Evolutionary conservation across 2,113 vertebrate species (phyloP), one percentile per base, ranked within the genome.

Genomic region (Corydoras sp.): DNA sequence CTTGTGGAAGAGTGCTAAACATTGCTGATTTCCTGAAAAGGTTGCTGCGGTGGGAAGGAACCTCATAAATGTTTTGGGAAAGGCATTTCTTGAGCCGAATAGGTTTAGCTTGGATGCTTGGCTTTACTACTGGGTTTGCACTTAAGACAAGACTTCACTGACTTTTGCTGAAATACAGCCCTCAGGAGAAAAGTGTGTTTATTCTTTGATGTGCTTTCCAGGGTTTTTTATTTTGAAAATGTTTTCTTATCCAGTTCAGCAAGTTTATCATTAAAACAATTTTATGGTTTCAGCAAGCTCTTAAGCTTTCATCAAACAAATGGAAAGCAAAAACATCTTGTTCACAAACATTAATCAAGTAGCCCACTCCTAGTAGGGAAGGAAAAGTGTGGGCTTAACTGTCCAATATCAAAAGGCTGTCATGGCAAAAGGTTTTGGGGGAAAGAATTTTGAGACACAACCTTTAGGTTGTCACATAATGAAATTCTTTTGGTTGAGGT

Each of bases 51-150:
- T 43, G 35, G 35, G 35, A 43, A 43, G 35, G 35, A 43, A 43
- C 35, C 7, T 43, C 35, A 43, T 43, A 43, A 43, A 2, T 43
- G 35, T 43, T 43, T 43, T 43, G 35, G 35, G 35, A 43, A 43
- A 43, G 35, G 35, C 35, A 53, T 53, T 53, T 69, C 48, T 68
- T 18, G 6, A 74, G 10, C 43, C 49, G 14, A 43, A 15, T 55
- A 30, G 55, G 65, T 68, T 62, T 62, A 68, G 49, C 35, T 71
- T 71, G 60, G 69, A 63, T 56, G 50, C 60, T 43, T 43, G 12
- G 58, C 35, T 49, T 14, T 4, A 29, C 31, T 32, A 55, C 64
- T 67, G 51, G 18, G 32, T 73, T 54, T 43, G 62, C 62, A 59
- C 10, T 62, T n/a, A 70, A 61, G 53, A 55, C 51, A 50, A 67